These are phyloP conservation scores for Falco biarmicus DNA, from an alignment of 2,797 vertebrate genomes.

Conservation along the genomic window DNA sequence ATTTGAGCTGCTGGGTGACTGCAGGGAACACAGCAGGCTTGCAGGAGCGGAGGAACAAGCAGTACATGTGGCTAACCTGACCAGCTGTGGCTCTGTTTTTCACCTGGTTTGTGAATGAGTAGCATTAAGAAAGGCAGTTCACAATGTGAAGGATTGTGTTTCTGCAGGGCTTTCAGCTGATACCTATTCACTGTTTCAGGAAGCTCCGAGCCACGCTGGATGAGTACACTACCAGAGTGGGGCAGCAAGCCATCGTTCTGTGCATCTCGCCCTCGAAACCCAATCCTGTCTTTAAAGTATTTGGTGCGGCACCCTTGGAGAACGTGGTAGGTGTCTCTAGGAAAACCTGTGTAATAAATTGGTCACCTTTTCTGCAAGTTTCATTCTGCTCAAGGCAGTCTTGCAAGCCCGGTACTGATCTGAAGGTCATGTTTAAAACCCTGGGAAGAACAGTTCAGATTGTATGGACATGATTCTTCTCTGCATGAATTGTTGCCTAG, in stretches of 20 bases:
- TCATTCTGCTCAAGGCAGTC: background rate
- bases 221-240: constrained; percentile 96
- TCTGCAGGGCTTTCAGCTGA: background rate
- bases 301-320: constrained; percentile 95
- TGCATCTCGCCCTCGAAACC: constrained; percentile 98
- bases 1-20: background rate
- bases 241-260: constrained; percentile 97
- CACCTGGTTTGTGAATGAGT: background rate
- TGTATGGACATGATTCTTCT: background rate
- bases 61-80: background rate
- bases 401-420: background rate
- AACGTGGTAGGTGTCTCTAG: constrained; percentile 85
- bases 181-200: constrained; percentile 71
- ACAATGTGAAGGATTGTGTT: background rate
- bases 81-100: background rate
- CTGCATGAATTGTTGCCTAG: background rate
- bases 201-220: constrained; percentile 95
- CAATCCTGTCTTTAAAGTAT: constrained; percentile 97
- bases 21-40: background rate
- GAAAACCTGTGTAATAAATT: background rate
- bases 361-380: background rate
- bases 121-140: background rate
- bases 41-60: background rate
- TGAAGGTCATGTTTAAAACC: background rate
- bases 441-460: rapidly evolving